phyloP scores from a whole-genome alignment of 2,888 invertebrate genomes.

The Corbicula japonica region DNA sequence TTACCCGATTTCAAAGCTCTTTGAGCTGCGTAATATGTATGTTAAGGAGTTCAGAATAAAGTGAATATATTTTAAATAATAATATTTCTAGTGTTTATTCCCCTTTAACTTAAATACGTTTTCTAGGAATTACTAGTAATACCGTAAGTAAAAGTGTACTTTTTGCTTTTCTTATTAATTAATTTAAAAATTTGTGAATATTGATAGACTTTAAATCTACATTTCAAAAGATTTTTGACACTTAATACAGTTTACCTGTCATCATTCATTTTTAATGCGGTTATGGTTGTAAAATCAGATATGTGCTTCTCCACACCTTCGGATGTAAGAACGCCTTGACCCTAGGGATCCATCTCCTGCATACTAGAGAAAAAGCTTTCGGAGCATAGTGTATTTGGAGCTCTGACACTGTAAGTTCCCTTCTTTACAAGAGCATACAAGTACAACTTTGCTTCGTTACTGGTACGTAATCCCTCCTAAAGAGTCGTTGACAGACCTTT shows the following conservation, averaged over 20 bases:
- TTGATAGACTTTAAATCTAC: too few relatives aligned
- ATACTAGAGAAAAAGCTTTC: conserved; percentile 46
- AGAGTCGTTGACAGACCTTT: conserved; percentile 37
- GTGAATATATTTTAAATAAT: too few relatives aligned
- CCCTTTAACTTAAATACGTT: too few relatives aligned
- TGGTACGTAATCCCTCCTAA: conserved; percentile 39
- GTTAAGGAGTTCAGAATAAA: too few relatives aligned
- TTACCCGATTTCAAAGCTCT: too few relatives aligned
- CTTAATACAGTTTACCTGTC: conserved; percentile 21
- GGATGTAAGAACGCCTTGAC: conserved; percentile 35
- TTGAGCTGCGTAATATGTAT: too few relatives aligned
- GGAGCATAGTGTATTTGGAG: conserved; percentile 42
- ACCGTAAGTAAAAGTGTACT: too few relatives aligned
- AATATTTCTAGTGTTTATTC: too few relatives aligned
- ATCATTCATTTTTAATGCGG: conserved; percentile 42
- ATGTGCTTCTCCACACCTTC: conserved; percentile 47
- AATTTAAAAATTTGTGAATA: neutral
- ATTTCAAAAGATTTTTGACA: too few relatives aligned
- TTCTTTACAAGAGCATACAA: conserved; percentile 34
- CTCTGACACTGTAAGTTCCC: conserved; percentile 51
- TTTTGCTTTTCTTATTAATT: neutral
- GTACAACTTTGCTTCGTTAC: conserved; percentile 35
- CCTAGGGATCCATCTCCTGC: conserved; percentile 59
- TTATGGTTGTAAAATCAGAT: conserved; percentile 42
- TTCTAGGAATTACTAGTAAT: too few relatives aligned